phyloP scores from a whole-genome alignment of 2,113 vertebrate genomes.

The Aspiorhynchus laticeps region DNA sequence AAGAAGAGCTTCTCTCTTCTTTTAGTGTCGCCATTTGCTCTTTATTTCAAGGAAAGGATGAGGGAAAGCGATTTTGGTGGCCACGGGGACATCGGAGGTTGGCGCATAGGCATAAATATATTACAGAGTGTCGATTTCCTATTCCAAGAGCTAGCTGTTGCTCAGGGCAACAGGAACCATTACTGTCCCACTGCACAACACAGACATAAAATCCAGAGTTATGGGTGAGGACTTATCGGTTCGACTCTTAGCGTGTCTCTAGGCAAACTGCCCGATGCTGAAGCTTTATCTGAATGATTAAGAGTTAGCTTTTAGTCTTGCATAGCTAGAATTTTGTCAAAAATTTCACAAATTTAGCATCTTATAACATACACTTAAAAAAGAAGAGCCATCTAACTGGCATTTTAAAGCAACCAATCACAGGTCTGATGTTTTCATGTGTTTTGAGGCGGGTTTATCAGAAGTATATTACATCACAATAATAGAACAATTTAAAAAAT shows the following conservation, averaged over 20 bases:
- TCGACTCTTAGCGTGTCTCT: slow-evolving; percentile 27
- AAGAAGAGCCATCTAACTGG: neutral
- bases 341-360: neutral
- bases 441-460: neutral
- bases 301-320: neutral
- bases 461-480: neutral
- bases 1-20: neutral
- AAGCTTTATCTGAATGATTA: neutral
- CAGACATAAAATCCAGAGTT: slow-evolving; percentile 55
- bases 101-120: slow-evolving; percentile 79
- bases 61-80: slow-evolving; percentile 31
- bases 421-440: neutral
- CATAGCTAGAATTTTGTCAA: neutral
- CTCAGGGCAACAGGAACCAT: slow-evolving; percentile 78
- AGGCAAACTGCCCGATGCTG: slow-evolving; percentile 31
- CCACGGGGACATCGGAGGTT: slow-evolving; percentile 45
- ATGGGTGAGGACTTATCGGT: slow-evolving; percentile 47
- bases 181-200: slow-evolving; percentile 62
- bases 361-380: neutral
- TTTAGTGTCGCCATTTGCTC: neutral
- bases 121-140: slow-evolving; percentile 77
- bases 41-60: slow-evolving; percentile 9
- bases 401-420: neutral
- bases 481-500: neutral
- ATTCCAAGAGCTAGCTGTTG: slow-evolving; percentile 73